These are phyloP conservation scores for Bombus vancouverensis DNA, from an alignment of 1,140 invertebrate genomes.

Conservation along the genomic window DNA sequence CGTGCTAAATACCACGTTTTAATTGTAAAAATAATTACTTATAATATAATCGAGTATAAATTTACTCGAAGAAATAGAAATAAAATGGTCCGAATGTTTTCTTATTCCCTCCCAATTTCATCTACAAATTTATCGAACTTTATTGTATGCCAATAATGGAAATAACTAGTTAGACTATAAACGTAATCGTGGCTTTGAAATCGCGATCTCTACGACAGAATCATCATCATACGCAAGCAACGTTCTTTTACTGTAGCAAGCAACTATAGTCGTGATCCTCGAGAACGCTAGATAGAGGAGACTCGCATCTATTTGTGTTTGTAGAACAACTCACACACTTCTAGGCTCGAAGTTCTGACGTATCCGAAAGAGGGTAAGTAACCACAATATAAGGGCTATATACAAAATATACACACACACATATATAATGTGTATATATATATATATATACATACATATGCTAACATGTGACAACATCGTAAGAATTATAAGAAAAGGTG, in stretches of 20 bases:
- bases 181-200: not conserved
- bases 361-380: constrained; percentile 61
- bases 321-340: constrained; percentile 50
- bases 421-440: not conserved
- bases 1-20: too few relatives aligned
- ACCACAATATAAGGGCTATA: constrained; percentile 28
- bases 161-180: not conserved
- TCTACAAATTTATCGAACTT: constrained; percentile 16
- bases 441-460: not conserved
- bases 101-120: constrained; percentile 42
- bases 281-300: constrained; percentile 55
- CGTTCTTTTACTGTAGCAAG: constrained; percentile 75
- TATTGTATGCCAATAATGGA: not conserved
- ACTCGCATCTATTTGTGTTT: constrained; percentile 54
- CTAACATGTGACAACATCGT: constrained; percentile 31
- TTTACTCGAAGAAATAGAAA: not conserved
- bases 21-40: not conserved
- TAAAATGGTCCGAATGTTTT: constrained; percentile 11
- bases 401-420: constrained; percentile 33
- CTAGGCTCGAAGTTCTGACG: constrained; percentile 56
- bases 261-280: constrained; percentile 71
- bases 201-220: constrained; percentile 44
- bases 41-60: not conserved
- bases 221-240: constrained; percentile 50
- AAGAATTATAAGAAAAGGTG: constrained; percentile 1